These are phyloP conservation scores for Tapirus terrestris DNA, from an alignment of 2,113 vertebrate species.

Conservation along the genomic window DNA sequence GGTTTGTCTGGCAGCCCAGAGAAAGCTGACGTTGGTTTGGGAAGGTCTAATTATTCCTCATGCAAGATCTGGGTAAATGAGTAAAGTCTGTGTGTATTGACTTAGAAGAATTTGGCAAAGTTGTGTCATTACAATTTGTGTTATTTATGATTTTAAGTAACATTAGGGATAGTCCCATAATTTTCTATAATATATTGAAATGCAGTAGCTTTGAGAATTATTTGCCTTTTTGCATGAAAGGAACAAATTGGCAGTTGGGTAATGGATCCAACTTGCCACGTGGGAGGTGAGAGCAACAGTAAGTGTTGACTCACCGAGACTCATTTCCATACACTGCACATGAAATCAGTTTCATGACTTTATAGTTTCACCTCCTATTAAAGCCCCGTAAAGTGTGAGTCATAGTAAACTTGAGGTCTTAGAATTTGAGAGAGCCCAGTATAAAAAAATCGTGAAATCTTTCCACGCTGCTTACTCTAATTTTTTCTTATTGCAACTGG, in stretches of 20 bases:
- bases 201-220: not conserved
- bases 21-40: conserved; percentile 2
- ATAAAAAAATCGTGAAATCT: conserved; percentile 67
- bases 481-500: conserved; percentile 11
- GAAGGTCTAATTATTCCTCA: conserved; percentile 37
- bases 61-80: not conserved
- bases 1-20: not conserved
- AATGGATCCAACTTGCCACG: not conserved
- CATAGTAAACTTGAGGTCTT: conserved; percentile 38
- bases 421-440: not conserved
- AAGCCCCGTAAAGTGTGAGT: conserved; percentile 46
- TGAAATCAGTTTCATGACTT: conserved; percentile 22
- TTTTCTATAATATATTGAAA: not conserved
- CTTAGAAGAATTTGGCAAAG: conserved; percentile 37
- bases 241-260: not conserved
- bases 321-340: not conserved
- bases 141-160: conserved; percentile 30
- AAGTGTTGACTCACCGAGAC: conserved; percentile 7
- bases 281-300: not conserved
- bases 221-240: conserved; percentile 19
- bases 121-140: no score
- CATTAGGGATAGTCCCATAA: not conserved
- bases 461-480: not conserved
- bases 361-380: not conserved
- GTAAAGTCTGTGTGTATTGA: not conserved